These are phyloP conservation scores for Chymomyza amoena DNA, from an alignment of 2,888 invertebrate genomes.

Conservation along the genomic window DNA sequence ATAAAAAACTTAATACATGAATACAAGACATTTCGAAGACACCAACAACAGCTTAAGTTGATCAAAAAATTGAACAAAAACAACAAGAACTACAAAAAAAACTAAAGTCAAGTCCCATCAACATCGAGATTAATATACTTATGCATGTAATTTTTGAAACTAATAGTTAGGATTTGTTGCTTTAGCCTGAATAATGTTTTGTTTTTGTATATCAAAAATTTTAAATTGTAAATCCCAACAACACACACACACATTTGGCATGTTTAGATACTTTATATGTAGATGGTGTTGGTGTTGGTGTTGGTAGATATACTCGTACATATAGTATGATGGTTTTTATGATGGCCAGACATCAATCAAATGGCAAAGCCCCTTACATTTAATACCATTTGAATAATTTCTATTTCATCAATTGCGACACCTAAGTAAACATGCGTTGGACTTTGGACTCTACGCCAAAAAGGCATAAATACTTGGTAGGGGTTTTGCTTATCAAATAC, in stretches of 20 bases:
- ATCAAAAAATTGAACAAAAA: not conserved
- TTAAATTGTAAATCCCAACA: not conserved
- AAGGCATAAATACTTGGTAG: not conserved
- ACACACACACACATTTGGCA: too few relatives aligned
- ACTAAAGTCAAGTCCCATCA: not conserved
- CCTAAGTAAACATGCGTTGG: not conserved
- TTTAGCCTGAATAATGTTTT: too few relatives aligned
- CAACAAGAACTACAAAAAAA: not conserved
- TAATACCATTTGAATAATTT: conserved; percentile 3
- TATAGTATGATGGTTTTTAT: not conserved
- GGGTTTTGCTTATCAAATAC: not conserved
- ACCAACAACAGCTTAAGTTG: not conserved
- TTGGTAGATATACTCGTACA: too few relatives aligned
- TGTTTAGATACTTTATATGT: too few relatives aligned
- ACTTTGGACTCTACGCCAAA: not conserved
- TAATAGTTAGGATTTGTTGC: not conserved
- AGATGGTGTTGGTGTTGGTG: too few relatives aligned
- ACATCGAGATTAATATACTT: not conserved
- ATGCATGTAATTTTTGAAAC: not conserved
- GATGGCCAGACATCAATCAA: not conserved
- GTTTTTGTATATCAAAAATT: not conserved
- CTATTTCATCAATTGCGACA: conserved; percentile 3
- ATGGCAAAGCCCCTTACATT: not conserved
- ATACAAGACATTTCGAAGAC: not conserved
- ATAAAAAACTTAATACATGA: not conserved